Evolutionary conservation across 2,113 vertebrate species (phyloP).

Genomic region (Alethe diademata): DNA sequence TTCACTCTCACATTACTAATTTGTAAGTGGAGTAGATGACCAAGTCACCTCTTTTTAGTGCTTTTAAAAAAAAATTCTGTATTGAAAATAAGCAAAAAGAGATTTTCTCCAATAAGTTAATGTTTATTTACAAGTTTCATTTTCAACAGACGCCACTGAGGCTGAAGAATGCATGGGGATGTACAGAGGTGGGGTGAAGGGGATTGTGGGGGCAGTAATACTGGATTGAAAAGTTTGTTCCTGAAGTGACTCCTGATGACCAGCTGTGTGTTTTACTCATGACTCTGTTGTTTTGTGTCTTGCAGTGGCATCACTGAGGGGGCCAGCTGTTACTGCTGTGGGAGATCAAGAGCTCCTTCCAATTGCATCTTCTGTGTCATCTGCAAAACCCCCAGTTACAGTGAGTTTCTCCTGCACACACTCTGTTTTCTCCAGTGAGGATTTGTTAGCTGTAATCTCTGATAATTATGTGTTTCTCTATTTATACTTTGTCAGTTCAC

Average conservation of each 20-base stretch:
- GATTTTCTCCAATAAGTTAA: neutral
- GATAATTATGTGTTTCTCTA: neutral
- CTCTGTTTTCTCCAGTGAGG: neutral
- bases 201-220: neutral
- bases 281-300: conserved; percentile 1
- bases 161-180: neutral
- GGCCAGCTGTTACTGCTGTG: neutral
- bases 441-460: neutral
- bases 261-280: neutral
- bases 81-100: neutral
- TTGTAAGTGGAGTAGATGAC: neutral
- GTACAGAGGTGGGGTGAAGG: neutral
- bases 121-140: neutral
- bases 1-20: neutral
- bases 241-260: neutral
- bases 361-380: neutral
- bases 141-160: neutral
- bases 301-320: conserved; percentile 7
- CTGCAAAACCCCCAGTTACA: neutral
- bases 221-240: neutral
- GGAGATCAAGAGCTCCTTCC: neutral
- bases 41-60: neutral
- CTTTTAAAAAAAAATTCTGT: neutral
- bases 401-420: conserved; percentile 38
- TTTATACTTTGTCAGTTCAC: neutral